Base-by-base conservation (phyloP, 2,113 vertebrate species). In the Lichenostomus cassidix region DNA sequence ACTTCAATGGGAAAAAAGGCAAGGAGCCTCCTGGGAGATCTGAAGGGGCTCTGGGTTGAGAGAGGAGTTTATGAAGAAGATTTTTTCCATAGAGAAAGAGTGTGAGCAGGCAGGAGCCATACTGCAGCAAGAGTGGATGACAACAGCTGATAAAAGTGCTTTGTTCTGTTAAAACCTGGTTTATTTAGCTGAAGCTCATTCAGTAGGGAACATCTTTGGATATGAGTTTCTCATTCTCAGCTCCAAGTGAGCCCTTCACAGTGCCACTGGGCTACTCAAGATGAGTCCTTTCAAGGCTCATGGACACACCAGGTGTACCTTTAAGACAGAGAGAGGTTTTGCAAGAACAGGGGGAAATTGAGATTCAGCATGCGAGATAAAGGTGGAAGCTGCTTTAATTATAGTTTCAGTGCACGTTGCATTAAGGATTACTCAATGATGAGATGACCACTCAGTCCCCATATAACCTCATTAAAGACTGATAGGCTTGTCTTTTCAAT, bases 391-490 rank as follows among this genome's bases (percentile, higher is more conserved):
- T 84, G 58, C 86, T 94, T 90, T 96, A 93, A 83, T 95, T 90
- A 89, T 64, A 89, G 93, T 94, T 92, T 92, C 87, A 60, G 65
- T 53, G 53, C 88, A 84, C 31, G 7, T n/a, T 87, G 90, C 92
- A 92, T 94, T 93, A 93, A 89, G 76, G 73, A 79, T 96, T 94
- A 93, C 88, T 92, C 83, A 90, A 16, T 50, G 84, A 87, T 81
- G 88, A 87, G 88, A 92, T 92, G 95, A 87, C 80, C 93, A 90
- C 92, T 84, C 90, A 78, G 95, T 71, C 88, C 90, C n/a, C 80
- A 71, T 12, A 81, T 84, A 96, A 92, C 79, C 86, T 93, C 83
- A 93, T 92, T 96, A 87, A 92, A 89, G 76, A 89, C 90, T 92
- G 90, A 93, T 70, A 79, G 76, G 11, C 73, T 81, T 92, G 73